phyloP scores from a whole-genome alignment of 2,888 invertebrate species.

The Scaptomyza caliginosa region DNA sequence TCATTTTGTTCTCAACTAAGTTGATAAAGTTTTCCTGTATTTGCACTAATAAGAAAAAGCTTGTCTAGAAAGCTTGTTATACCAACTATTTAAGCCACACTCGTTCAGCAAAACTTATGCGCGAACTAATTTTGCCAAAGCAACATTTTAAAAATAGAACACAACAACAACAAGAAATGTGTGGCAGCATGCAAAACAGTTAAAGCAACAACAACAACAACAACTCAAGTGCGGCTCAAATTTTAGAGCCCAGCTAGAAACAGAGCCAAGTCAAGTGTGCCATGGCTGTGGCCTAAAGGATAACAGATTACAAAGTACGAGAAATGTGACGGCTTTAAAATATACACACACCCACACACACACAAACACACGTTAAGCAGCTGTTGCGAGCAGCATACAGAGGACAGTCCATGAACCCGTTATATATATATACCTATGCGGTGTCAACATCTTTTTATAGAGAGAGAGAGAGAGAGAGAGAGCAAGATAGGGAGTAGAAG shows the following conservation, averaged over 20 bases:
- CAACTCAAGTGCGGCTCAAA: constrained; percentile 33
- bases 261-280: constrained; percentile 46
- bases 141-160: constrained; percentile 60
- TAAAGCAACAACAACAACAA: background rate
- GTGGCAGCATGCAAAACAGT: constrained; percentile 32
- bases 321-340: constrained; percentile 44
- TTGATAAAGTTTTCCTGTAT: no score
- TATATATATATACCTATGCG: constrained; percentile 7
- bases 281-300: constrained; percentile 43
- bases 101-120: constrained; percentile 60
- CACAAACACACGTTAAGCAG: background rate
- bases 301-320: constrained; percentile 40
- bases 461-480: background rate
- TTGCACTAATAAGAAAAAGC: no score
- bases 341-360: constrained; percentile 10
- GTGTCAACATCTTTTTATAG: constrained; percentile 32
- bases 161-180: constrained; percentile 27
- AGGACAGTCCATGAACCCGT: constrained; percentile 16
- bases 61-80: no score
- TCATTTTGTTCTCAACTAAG: no score
- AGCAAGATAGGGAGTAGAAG: background rate
- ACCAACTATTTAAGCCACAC: constrained; percentile 41
- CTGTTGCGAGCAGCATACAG: constrained; percentile 17
- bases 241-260: constrained; percentile 11
- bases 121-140: constrained; percentile 64